Evolutionary conservation across 2,888 invertebrate species (phyloP).

Genomic region (Caenorhabditis plicata): DNA sequence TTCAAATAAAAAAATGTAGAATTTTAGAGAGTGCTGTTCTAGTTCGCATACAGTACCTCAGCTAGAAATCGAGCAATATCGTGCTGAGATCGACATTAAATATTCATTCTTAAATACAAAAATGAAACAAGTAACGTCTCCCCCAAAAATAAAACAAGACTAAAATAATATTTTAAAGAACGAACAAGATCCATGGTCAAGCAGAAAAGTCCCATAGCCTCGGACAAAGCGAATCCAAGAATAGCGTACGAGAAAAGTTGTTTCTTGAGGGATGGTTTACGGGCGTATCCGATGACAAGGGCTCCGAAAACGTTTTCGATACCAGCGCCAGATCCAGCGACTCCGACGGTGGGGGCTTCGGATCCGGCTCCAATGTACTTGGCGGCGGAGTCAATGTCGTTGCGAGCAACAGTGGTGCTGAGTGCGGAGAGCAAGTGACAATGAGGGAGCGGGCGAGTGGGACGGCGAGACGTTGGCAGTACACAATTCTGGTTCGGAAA

Average conservation of each 20-base stretch:
- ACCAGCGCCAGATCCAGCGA: constrained; percentile 85
- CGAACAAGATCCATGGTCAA: constrained; percentile 98
- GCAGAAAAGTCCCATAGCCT: constrained; percentile 99
- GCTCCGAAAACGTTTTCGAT: constrained; percentile 97
- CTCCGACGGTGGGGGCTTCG: constrained; percentile 99
- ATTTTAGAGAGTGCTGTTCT: too few species aligned
- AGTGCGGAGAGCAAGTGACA: constrained; percentile 51
- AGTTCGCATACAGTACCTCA: too few species aligned
- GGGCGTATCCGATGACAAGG: constrained; percentile 93
- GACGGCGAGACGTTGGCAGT: constrained; percentile 61
- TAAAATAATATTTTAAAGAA: constrained; percentile 74
- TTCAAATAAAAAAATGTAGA: too few species aligned
- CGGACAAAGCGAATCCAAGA: constrained; percentile 90
- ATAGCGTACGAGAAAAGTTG: constrained; percentile 97
- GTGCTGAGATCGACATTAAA: too few species aligned
- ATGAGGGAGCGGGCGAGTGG: constrained; percentile 59
- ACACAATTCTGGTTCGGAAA: constrained; percentile 49
- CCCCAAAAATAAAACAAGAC: too few species aligned
- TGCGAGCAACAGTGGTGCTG: constrained; percentile 69
- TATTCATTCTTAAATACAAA: too few species aligned
- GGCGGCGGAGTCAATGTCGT: constrained; percentile 99
- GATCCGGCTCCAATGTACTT: constrained; percentile 99
- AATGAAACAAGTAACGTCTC: constrained; percentile 18
- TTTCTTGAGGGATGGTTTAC: constrained; percentile 92
- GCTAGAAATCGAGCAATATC: too few species aligned